These are phyloP conservation scores for Coptodon bakossiorum DNA, from an alignment of 2,113 vertebrate species.

Conservation along the genomic window DNA sequence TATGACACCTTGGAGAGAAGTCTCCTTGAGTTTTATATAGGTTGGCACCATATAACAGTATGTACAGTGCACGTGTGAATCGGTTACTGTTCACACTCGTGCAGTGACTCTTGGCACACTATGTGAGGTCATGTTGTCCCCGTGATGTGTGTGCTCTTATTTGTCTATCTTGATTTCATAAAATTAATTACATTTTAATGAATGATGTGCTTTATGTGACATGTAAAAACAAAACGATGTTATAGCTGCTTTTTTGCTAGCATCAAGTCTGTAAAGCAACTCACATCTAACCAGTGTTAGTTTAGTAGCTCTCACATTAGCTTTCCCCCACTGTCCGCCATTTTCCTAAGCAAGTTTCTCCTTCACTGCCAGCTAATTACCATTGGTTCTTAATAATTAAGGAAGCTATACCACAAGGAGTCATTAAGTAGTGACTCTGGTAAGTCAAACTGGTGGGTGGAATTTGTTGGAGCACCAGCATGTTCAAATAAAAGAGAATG, in stretches of 20 bases:
- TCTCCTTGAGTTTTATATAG: constrained; percentile 36
- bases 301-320: background rate
- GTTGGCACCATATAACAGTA: background rate
- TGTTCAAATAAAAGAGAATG: background rate
- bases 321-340: background rate
- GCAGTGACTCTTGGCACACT: constrained; percentile 10
- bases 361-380: background rate
- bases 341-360: background rate
- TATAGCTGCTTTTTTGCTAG: background rate
- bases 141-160: background rate
- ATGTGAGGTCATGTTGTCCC: background rate
- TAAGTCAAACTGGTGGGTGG: background rate
- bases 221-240: background rate
- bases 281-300: background rate
- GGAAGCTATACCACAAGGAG: background rate
- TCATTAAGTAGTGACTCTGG: background rate
- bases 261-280: background rate
- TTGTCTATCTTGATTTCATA: background rate
- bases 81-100: background rate
- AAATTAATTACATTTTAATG: background rate
- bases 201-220: background rate
- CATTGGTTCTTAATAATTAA: background rate
- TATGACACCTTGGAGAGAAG: constrained; percentile 27
- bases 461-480: background rate
- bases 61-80: constrained; percentile 6